phyloP scores from a whole-genome alignment of 2,797 vertebrate genomes.

The Sebastes aleutianus region DNA sequence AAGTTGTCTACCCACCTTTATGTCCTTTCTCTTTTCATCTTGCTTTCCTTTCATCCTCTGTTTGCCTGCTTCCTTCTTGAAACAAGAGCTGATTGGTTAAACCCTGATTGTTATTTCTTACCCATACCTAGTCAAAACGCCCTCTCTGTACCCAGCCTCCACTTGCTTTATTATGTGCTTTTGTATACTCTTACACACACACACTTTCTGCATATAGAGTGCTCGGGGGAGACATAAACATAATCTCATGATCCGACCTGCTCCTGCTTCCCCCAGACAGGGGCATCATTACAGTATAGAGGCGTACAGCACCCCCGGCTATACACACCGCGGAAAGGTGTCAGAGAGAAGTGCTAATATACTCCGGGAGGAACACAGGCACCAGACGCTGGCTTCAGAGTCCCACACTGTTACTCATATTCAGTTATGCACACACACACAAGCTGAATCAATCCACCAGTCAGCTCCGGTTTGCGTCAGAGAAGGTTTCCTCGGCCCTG shows the following conservation, averaged over 20 bases:
- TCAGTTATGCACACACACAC: constrained; percentile 21
- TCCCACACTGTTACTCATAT: constrained; percentile 45
- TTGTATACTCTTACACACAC: constrained; percentile 6
- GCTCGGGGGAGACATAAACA: constrained; percentile 64
- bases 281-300: constrained; percentile 62
- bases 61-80: constrained; percentile 23
- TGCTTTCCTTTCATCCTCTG: constrained; percentile 38
- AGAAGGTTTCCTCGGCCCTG: constrained; percentile 43
- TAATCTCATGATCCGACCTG: constrained; percentile 62
- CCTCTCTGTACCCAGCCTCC: constrained; percentile 35
- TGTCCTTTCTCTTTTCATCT: constrained; percentile 44
- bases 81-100: constrained; percentile 64
- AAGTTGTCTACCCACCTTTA: constrained; percentile 38
- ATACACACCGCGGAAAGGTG: constrained; percentile 47
- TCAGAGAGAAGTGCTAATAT: constrained; percentile 57
- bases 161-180: constrained; percentile 16
- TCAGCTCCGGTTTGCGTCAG: constrained; percentile 59
- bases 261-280: constrained; percentile 48
- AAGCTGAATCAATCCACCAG: constrained; percentile 53
- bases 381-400: constrained; percentile 26
- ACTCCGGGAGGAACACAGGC: constrained; percentile 50
- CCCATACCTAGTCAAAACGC: constrained; percentile 56
- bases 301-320: constrained; percentile 36
- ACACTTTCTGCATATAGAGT: constrained; percentile 50
- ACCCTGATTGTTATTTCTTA: constrained; percentile 64